phyloP scores from a whole-genome alignment of 23 tunicate genomes.

The Styela plicata region DNA sequence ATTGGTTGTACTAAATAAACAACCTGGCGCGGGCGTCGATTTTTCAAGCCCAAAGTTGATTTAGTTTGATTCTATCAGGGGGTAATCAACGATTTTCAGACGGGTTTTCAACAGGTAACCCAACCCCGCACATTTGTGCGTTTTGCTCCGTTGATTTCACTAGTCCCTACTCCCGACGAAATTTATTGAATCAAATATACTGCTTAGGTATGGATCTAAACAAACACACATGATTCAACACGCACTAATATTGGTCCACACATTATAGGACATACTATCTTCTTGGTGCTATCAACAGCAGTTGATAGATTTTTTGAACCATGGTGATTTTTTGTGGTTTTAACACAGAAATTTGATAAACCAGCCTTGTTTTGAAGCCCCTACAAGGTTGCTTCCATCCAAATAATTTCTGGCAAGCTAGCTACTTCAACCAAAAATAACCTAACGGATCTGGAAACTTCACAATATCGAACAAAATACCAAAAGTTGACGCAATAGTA shows the following conservation, averaged over 20 bases:
- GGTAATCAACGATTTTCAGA: constrained; percentile 20
- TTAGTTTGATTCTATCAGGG: constrained; percentile 23
- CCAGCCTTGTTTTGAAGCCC: not conserved
- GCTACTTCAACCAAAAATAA: no score
- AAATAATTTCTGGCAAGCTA: not conserved
- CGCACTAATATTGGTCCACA: no score
- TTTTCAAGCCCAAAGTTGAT: constrained; percentile 11
- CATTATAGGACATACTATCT: no score
- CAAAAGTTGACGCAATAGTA: no score
- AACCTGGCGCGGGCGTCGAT: constrained; percentile 26
- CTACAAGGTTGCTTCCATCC: not conserved
- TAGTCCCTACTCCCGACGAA: not conserved
- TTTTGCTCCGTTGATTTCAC: constrained; percentile 6
- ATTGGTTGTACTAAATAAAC: not conserved
- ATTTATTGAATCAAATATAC: no score
- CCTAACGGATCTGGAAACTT: no score
- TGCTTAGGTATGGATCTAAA: no score
- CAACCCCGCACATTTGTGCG: constrained; percentile 15
- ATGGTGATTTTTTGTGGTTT: not conserved
- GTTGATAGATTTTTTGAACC: not conserved
- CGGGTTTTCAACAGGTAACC: not conserved
- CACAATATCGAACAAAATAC: no score
- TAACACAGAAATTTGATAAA: not conserved
- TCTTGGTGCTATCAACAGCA: not conserved
- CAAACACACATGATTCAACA: no score